A percentile compares a stretch with the other conserved stretches of the same genome.
Evolutionary conservation across 2,888 invertebrate species (phyloP).

Genomic region (Junonia oenone): DNA sequence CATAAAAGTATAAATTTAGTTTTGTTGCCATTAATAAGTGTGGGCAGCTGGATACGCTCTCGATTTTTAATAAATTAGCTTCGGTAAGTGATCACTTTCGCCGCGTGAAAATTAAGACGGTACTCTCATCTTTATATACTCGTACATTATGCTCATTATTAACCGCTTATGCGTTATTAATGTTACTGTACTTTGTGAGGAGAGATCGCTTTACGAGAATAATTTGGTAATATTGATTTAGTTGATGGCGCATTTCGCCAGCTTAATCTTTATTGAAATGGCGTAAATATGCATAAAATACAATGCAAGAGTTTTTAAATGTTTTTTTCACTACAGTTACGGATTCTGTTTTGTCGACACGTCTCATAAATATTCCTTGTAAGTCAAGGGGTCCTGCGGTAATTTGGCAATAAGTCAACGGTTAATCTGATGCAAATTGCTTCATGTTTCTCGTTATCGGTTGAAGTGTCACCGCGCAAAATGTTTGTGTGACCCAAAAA

Average conservation of each 20-base stretch:
- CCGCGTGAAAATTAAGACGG: slow-evolving; percentile 3
- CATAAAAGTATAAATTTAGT: slow-evolving; percentile 27
- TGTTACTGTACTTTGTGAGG: not conserved
- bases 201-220: not conserved
- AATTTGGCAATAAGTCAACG: slow-evolving; percentile 56
- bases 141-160: not conserved
- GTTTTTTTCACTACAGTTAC: not conserved
- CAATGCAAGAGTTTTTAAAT: not conserved
- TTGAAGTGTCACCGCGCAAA: slow-evolving; percentile 24
- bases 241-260: not conserved
- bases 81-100: slow-evolving; percentile 7
- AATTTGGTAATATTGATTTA: not conserved
- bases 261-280: not conserved
- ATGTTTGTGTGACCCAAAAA: slow-evolving; percentile 25
- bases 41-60: slow-evolving; percentile 5
- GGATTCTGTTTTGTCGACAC: slow-evolving; percentile 12
- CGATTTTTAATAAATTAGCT: slow-evolving; percentile 13
- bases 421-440: slow-evolving; percentile 64
- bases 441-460: slow-evolving; percentile 30
- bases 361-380: slow-evolving; percentile 29
- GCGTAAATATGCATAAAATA: not conserved
- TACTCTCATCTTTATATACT: not conserved
- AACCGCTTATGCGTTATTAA: not conserved
- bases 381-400: slow-evolving; percentile 32
- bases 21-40: slow-evolving; percentile 25